These are phyloP conservation scores for Arge pagana DNA, from an alignment of 2,888 invertebrate species.

Conservation along the genomic window DNA sequence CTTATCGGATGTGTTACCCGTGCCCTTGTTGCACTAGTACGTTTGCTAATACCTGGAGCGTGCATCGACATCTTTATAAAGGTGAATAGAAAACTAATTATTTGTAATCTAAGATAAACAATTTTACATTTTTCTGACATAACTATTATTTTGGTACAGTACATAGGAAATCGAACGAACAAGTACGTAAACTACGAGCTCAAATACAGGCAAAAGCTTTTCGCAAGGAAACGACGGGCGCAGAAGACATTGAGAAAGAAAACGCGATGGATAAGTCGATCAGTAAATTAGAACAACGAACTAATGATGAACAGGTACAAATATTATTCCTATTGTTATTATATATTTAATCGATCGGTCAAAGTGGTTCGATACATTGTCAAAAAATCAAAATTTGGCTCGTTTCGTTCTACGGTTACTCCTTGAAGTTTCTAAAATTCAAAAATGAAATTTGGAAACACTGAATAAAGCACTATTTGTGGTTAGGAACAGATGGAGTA, in stretches of 20 bases:
- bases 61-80: conserved; percentile 77
- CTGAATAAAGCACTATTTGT: no score
- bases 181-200: conserved; percentile 70
- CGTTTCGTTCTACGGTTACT: no score
- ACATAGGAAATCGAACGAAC: conserved; percentile 70
- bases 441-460: no score
- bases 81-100: conserved; percentile 61
- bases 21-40: conserved; percentile 80
- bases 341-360: no score
- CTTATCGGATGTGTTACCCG: conserved; percentile 71
- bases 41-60: conserved; percentile 77
- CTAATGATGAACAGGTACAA: conserved; percentile 44
- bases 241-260: conserved; percentile 53
- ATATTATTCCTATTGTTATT: conserved; percentile 41
- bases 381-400: no score
- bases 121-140: conserved; percentile 9
- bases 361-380: no score
- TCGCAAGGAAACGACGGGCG: conserved; percentile 65
- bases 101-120: background rate
- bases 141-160: no score
- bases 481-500: conserved; percentile 72
- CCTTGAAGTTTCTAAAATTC: no score
- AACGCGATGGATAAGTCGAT: conserved; percentile 26
- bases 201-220: conserved; percentile 71
- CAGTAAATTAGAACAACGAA: conserved; percentile 50